Conservation (phyloP, 2,113 vertebrate species). For the Motacilla alba region DNA sequence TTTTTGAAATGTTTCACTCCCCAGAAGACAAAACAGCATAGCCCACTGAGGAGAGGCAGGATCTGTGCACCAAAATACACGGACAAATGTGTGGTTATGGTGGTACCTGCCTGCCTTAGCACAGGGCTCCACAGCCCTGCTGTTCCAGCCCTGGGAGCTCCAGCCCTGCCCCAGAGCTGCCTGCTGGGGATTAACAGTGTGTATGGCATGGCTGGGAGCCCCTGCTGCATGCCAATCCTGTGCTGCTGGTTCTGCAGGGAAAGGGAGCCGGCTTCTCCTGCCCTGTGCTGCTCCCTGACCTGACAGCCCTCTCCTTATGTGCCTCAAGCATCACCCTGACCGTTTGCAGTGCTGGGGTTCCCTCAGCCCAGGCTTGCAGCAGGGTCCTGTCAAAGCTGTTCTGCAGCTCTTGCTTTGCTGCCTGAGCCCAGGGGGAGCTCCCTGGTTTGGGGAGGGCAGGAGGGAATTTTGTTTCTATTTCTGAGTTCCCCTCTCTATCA, state of each 20-base stretch:
- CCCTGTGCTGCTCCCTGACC: neutral
- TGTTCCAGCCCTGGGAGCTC: neutral
- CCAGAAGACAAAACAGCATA: neutral
- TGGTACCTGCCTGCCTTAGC: neutral
- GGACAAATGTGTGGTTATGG: neutral
- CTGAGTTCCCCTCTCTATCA: neutral
- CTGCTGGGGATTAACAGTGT: neutral
- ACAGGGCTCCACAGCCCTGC: neutral
- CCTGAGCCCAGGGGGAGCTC: neutral
- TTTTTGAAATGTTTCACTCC: neutral
- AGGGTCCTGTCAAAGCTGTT: neutral
- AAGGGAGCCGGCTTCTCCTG: neutral
- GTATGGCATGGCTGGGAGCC: neutral
- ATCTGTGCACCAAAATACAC: neutral
- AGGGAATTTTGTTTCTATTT: neutral
- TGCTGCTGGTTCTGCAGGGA: neutral
- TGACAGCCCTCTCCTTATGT: fast-evolving
- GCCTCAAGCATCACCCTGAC: neutral
- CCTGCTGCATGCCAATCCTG: neutral
- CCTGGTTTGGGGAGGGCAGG: neutral
- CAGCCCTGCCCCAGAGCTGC: neutral
- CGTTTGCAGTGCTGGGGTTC: fast-evolving
- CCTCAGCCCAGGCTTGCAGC: neutral
- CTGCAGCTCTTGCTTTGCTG: neutral
- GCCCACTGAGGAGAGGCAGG: neutral